Evolutionary conservation across 2,888 invertebrate species (phyloP).

Genomic region (Lymantria monacha): DNA sequence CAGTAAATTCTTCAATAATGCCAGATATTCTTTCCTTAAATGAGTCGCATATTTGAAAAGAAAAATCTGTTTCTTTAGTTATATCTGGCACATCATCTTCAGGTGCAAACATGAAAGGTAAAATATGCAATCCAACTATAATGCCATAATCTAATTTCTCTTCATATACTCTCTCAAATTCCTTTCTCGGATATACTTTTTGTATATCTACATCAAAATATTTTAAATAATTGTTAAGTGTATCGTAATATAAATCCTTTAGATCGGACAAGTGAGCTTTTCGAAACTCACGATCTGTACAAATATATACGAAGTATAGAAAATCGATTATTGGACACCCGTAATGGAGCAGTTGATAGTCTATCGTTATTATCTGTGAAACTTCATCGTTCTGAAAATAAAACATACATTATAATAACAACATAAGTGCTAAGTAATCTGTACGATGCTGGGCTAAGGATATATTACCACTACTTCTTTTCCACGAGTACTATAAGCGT

Average conservation of each 20-base stretch:
- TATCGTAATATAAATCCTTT: constrained; percentile 44
- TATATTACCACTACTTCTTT: too few relatives aligned
- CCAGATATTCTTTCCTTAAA: constrained; percentile 37
- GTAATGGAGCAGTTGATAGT: constrained; percentile 47
- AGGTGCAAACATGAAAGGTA: constrained; percentile 39
- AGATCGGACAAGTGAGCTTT: constrained; percentile 37
- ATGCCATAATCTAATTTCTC: constrained; percentile 11
- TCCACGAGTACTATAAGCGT: too few relatives aligned
- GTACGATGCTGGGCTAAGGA: too few relatives aligned
- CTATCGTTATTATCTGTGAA: constrained; percentile 42
- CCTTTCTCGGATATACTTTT: constrained; percentile 35
- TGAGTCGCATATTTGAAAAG: constrained; percentile 26
- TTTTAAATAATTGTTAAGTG: constrained; percentile 36
- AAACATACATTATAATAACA: background rate
- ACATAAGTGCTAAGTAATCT: background rate
- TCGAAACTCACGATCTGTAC: constrained; percentile 48
- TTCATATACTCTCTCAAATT: constrained; percentile 43
- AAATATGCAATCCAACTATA: background rate
- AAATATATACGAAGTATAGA: constrained; percentile 43
- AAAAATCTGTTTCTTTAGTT: constrained; percentile 1
- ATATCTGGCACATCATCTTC: constrained; percentile 39
- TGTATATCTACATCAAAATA: constrained; percentile 45
- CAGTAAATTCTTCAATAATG: constrained; percentile 42
- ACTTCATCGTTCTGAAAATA: constrained; percentile 40
- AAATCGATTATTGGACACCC: constrained; percentile 50